These are phyloP conservation scores for Oncorhynchus kisutch DNA, from an alignment of 2,113 vertebrate genomes.

Conservation along the genomic window DNA sequence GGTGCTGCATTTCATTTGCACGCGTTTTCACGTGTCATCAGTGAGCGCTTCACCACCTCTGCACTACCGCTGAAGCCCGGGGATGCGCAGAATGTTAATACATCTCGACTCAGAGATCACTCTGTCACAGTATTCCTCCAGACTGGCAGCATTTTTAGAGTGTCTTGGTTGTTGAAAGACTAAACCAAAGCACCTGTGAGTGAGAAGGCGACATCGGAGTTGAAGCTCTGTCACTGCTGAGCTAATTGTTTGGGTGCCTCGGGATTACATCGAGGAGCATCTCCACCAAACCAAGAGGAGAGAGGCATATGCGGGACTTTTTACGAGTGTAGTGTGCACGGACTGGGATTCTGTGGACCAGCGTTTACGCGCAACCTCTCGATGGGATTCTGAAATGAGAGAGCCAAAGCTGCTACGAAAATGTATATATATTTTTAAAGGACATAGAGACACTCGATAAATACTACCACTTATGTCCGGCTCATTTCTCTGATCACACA, in stretches of 20 bases:
- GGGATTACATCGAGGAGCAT: constrained; percentile 48
- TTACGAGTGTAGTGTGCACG: constrained; percentile 16
- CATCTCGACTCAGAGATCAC: constrained; percentile 51
- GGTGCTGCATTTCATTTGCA: constrained; percentile 63
- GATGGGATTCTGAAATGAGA: constrained; percentile 6
- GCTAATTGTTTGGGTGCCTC: constrained; percentile 31
- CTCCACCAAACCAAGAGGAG: constrained; percentile 5
- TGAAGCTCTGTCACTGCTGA: constrained; percentile 4
- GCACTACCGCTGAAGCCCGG: constrained; percentile 63
- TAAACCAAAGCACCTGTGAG: constrained; percentile 2
- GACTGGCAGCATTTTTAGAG: constrained; percentile 43
- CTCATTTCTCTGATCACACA: constrained; percentile 4
- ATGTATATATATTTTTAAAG: constrained; percentile 18
- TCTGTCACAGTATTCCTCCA: constrained; percentile 44
- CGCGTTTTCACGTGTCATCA: constrained; percentile 63
- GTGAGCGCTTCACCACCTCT: constrained; percentile 62
- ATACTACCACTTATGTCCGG: not conserved
- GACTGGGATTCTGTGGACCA: constrained; percentile 16
- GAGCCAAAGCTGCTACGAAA: constrained; percentile 38
- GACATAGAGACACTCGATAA: not conserved
- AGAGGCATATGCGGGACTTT: constrained; percentile 4
- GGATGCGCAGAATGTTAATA: constrained; percentile 59
- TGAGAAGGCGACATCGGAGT: constrained; percentile 10
- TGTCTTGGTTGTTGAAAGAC: constrained; percentile 10
- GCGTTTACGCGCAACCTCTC: constrained; percentile 11